Evolutionary conservation across 1,140 invertebrate genomes (phyloP).

Genomic region (Habropoda laboriosa): DNA sequence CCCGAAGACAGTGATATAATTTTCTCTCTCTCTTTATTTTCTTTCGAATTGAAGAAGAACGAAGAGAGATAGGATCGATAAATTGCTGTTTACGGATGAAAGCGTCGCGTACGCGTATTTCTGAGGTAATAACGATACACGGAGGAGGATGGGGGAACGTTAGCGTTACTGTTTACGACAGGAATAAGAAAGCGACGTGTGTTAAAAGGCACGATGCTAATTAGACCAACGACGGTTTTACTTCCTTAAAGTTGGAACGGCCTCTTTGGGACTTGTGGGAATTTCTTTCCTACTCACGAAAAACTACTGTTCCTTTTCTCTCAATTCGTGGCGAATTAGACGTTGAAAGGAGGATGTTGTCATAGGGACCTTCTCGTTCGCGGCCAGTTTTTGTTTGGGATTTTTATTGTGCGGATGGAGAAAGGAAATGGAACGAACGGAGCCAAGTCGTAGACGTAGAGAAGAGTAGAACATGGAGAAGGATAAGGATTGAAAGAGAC

Average conservation of each 20-base stretch:
- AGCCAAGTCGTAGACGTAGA: too few relatives aligned
- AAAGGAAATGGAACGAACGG: too few relatives aligned
- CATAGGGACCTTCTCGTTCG: too few relatives aligned
- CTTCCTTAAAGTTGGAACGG: not conserved
- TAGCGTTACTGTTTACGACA: slow-evolving; percentile 25
- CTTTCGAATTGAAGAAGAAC: not conserved
- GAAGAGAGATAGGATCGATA: slow-evolving; percentile 17
- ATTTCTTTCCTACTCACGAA: not conserved
- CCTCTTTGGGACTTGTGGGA: not conserved
- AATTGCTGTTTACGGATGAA: slow-evolving; percentile 33
- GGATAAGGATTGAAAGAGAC: too few relatives aligned
- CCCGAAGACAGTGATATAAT: not conserved
- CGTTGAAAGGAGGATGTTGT: too few relatives aligned
- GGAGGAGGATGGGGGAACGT: not conserved
- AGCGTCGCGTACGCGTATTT: not conserved
- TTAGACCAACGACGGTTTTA: slow-evolving; percentile 14
- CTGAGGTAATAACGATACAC: not conserved
- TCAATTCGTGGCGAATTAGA: too few relatives aligned
- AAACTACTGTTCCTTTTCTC: too few relatives aligned
- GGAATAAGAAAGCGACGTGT: not conserved
- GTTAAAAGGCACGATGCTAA: slow-evolving; percentile 10
- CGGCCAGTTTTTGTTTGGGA: too few relatives aligned
- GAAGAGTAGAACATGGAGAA: too few relatives aligned
- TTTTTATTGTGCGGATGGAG: too few relatives aligned
- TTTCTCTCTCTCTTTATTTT: not conserved